These are phyloP conservation scores for Argentina silus DNA, from an alignment of 2,797 vertebrate genomes.

Conservation along the genomic window DNA sequence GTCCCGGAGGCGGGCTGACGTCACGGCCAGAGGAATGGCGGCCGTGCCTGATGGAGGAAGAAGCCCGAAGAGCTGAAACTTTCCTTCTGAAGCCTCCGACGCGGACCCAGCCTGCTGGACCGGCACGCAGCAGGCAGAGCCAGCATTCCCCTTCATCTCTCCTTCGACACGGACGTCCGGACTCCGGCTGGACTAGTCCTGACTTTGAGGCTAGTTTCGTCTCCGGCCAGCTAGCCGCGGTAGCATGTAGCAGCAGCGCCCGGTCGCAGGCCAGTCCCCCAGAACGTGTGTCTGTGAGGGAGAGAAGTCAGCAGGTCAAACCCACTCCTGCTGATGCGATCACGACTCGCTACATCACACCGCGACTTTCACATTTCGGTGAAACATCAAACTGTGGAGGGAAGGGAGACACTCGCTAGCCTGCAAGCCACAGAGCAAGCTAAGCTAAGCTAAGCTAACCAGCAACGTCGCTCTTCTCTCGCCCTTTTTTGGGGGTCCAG, in stretches of 20 bases:
- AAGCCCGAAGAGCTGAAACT: constrained; percentile 80
- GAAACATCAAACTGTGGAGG: too few species aligned
- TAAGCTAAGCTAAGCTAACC: constrained; percentile 17
- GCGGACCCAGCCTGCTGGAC: constrained; percentile 43
- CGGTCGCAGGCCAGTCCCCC: constrained; percentile 29
- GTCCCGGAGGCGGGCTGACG: constrained; percentile 60
- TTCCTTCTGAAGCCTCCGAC: constrained; percentile 73
- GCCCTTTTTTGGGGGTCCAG: constrained; percentile 56
- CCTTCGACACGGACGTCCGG: too few species aligned
- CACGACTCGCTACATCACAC: too few species aligned
- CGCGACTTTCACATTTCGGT: too few species aligned
- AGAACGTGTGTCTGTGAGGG: constrained; percentile 16
- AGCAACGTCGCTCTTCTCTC: constrained; percentile 26
- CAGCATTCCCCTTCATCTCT: too few species aligned
- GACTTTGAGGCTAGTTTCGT: constrained; percentile 29
- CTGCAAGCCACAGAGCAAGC: background rate
- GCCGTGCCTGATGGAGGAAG: constrained; percentile 78
- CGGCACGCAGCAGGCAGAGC: too few species aligned
- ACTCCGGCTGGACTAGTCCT: too few species aligned
- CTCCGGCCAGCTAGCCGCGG: background rate
- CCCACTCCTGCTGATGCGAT: too few species aligned
- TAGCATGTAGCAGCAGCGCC: constrained; percentile 7
- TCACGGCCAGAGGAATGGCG: constrained; percentile 78
- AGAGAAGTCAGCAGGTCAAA: background rate
- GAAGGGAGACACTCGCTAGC: too few species aligned